A percentile compares a stretch with the other conserved stretches of the same genome.
phyloP scores from a whole-genome alignment of 1,140 invertebrate genomes.

The Lasioglossum baleicum region DNA sequence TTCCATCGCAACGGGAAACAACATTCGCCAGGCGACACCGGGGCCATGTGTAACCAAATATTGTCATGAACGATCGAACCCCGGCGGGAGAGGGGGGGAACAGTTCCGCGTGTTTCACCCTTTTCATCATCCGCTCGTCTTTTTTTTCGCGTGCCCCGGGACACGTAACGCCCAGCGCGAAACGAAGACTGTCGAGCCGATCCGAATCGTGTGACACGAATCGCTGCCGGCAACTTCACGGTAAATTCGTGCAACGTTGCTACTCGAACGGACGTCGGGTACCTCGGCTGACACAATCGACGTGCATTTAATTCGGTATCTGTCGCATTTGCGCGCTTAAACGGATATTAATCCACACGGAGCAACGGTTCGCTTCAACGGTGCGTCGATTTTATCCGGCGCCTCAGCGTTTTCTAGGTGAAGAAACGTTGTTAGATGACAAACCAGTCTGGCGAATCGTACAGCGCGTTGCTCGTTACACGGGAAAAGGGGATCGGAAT shows the following conservation, averaged over 20 bases:
- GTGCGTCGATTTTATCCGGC: not conserved
- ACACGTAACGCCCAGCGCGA: not conserved
- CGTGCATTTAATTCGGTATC: conserved; percentile 38
- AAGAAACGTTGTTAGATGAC: too few relatives aligned
- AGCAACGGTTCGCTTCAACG: not conserved
- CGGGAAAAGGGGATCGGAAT: too few relatives aligned
- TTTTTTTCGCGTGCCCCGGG: conserved; percentile 17
- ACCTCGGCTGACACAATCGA: conserved; percentile 28
- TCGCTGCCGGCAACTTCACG: conserved; percentile 39
- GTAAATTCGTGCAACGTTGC: conserved; percentile 26
- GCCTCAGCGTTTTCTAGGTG: too few relatives aligned
- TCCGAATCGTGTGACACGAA: conserved; percentile 32
- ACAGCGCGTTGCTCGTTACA: too few relatives aligned
- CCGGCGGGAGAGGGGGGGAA: not conserved
- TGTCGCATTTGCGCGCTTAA: conserved; percentile 40
- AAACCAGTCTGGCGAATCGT: too few relatives aligned
- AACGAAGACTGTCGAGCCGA: conserved; percentile 41
- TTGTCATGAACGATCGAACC: conserved; percentile 47
- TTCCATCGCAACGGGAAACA: conserved; percentile 44
- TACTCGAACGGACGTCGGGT: not conserved
- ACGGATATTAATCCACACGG: conserved; percentile 27
- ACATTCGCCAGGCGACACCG: conserved; percentile 24
- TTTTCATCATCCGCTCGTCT: conserved; percentile 38
- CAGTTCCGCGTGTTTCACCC: conserved; percentile 24
- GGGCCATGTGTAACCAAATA: conserved; percentile 44